Evolutionary conservation across 2,888 invertebrate species (phyloP).

Genomic region (Coenonympha arcania): DNA sequence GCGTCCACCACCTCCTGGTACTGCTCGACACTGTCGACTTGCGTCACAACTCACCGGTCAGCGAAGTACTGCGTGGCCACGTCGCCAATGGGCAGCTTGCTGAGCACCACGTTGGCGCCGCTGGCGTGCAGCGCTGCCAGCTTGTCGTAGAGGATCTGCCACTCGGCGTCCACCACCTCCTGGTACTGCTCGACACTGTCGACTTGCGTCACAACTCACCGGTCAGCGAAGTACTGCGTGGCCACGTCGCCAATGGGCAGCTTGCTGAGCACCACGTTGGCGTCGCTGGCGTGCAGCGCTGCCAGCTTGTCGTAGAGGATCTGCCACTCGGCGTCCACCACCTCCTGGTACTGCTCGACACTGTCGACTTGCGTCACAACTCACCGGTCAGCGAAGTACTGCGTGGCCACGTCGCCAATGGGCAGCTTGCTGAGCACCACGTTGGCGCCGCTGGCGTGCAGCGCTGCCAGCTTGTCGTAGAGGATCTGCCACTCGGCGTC

Average conservation of each 20-base stretch:
- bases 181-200: conserved; percentile 96
- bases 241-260: conserved; percentile 99
- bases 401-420: conserved; percentile 99
- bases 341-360: conserved; percentile 96
- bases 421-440: conserved; percentile 97
- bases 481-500: conserved; percentile 99
- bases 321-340: conserved; percentile 99
- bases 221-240: conserved; percentile 99
- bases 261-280: conserved; percentile 96
- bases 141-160: conserved; percentile 96
- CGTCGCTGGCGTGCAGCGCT: conserved; percentile 92
- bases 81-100: conserved; percentile 98
- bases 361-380: no score
- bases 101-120: conserved; percentile 96
- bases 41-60: conserved; percentile 75
- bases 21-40: conserved; percentile 93
- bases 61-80: conserved; percentile 99
- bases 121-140: conserved; percentile 90
- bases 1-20: conserved; percentile 99
- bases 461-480: conserved; percentile 89
- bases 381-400: conserved; percentile 95
- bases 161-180: conserved; percentile 98
- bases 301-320: conserved; percentile 94
- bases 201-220: conserved; percentile 79
- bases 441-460: conserved; percentile 94